phyloP scores from a whole-genome alignment of 1,140 invertebrate genomes.

The Agrypnia vestita region DNA sequence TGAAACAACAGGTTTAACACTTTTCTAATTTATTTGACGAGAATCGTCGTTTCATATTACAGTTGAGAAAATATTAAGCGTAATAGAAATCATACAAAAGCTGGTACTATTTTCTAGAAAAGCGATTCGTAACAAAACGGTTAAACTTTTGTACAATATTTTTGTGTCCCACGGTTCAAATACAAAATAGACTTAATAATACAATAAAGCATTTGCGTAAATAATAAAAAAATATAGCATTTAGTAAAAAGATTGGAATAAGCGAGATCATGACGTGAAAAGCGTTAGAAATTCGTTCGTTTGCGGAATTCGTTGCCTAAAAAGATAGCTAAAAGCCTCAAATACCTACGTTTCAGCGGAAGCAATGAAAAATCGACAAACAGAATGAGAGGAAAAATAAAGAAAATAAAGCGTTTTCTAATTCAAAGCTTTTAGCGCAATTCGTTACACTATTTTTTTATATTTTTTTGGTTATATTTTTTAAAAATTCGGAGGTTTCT shows the following conservation, averaged over 20 bases:
- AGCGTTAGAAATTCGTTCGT: conserved; percentile 58
- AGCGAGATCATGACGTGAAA: conserved; percentile 49
- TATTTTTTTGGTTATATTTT: conserved; percentile 18
- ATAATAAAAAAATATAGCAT: conserved; percentile 39
- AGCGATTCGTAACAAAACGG: not conserved
- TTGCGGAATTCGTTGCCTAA: conserved; percentile 41
- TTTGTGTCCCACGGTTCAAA: conserved; percentile 53
- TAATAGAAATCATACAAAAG: conserved; percentile 11
- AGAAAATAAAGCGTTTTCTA: conserved; percentile 17
- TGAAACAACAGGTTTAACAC: no score
- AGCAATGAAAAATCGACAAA: not conserved
- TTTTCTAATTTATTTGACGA: no score
- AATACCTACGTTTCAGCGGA: conserved; percentile 6
- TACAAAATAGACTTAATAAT: conserved; percentile 46
- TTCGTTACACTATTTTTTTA: conserved; percentile 20
- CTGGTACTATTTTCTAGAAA: not conserved
- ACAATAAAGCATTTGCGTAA: conserved; percentile 54
- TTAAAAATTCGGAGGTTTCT: not conserved
- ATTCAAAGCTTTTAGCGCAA: conserved; percentile 44
- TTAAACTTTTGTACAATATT: conserved; percentile 16
- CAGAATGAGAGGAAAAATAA: conserved; percentile 11
- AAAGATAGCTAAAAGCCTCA: conserved; percentile 41
- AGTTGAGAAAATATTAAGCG: not conserved
- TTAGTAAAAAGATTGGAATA: conserved; percentile 51
- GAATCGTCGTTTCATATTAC: no score